Percentiles rank a stretch among this genome's conserved stretches.
phyloP scores from a whole-genome alignment of 2,888 invertebrate species.

The Aethes cnicana region DNA sequence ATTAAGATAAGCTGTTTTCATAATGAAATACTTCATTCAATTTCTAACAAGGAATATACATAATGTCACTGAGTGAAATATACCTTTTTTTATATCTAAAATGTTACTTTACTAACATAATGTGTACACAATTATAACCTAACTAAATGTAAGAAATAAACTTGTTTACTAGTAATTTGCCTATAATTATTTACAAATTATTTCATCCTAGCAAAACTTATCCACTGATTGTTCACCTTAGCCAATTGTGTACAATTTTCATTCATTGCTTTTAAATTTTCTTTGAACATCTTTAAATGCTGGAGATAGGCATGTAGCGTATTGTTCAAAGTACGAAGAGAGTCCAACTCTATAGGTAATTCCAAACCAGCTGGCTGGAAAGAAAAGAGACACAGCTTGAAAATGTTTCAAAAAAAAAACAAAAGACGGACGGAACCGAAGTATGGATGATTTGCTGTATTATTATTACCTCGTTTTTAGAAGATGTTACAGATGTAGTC shows the following conservation, averaged over 20 bases:
- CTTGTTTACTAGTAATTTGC: neutral
- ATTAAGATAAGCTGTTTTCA: too few relatives aligned
- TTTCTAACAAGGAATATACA: too few relatives aligned
- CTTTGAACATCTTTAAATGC: constrained; percentile 52
- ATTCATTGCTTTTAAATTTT: constrained; percentile 50
- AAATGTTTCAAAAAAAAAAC: too few relatives aligned
- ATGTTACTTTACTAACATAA: too few relatives aligned
- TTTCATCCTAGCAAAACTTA: constrained; percentile 44
- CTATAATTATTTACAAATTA: constrained; percentile 11
- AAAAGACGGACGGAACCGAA: too few relatives aligned
- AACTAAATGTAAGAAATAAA: constrained; percentile 4
- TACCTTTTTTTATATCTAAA: too few relatives aligned
- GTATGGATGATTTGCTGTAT: neutral
- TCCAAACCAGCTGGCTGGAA: constrained; percentile 33
- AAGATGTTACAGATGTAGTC: constrained; percentile 46
- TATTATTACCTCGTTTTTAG: constrained; percentile 50
- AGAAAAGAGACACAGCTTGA: constrained; percentile 10
- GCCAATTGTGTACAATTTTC: constrained; percentile 55
- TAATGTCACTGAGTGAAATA: too few relatives aligned
- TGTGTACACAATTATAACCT: too few relatives aligned
- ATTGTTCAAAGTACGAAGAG: constrained; percentile 55
- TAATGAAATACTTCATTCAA: too few relatives aligned
- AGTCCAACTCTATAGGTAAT: constrained; percentile 51
- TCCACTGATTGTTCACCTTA: constrained; percentile 63
- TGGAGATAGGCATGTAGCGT: constrained; percentile 56